Evolutionary conservation across 2,888 invertebrate species (phyloP).

Genomic region (Volucella zonaria): DNA sequence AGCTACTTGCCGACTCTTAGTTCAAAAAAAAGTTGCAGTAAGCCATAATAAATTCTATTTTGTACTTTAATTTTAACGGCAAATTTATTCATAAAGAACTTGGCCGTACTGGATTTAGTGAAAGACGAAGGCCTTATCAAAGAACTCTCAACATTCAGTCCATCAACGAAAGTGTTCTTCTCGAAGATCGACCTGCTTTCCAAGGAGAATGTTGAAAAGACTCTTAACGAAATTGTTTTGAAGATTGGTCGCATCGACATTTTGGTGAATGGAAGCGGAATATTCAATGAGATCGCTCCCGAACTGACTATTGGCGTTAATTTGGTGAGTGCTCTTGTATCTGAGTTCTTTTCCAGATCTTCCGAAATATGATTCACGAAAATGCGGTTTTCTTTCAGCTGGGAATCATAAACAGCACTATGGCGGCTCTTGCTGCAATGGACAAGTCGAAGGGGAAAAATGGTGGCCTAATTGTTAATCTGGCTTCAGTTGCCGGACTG

Average conservation of each 20-base stretch:
- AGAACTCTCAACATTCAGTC: conserved; percentile 77
- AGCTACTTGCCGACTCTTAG: conserved; percentile 78
- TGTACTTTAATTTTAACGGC: not conserved
- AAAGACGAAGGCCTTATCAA: conserved; percentile 79
- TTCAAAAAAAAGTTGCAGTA: conserved; percentile 77
- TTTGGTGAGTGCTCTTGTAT: conserved; percentile 76
- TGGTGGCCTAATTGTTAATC: conserved; percentile 81
- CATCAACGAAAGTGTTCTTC: conserved; percentile 77
- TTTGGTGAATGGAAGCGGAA: conserved; percentile 76
- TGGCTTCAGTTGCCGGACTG: conserved; percentile 80
- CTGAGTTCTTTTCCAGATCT: rapidly evolving
- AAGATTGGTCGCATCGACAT: conserved; percentile 61
- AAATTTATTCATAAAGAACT: conserved; percentile 74
- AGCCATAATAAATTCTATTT: conserved; percentile 26
- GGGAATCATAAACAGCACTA: conserved; percentile 81
- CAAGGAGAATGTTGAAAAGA: conserved; percentile 76
- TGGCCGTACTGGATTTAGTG: conserved; percentile 78
- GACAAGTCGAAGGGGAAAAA: conserved; percentile 80
- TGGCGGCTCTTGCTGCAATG: conserved; percentile 81
- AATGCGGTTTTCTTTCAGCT: conserved; percentile 77
- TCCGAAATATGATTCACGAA: too few relatives aligned
- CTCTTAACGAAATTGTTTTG: conserved; percentile 76
- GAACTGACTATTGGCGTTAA: conserved; percentile 79
- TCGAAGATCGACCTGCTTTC: conserved; percentile 78
- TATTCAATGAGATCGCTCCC: conserved; percentile 79